Conservation (phyloP, 37 sponge, comb jelly and placozoan species). For the Geodia barretti region DNA sequence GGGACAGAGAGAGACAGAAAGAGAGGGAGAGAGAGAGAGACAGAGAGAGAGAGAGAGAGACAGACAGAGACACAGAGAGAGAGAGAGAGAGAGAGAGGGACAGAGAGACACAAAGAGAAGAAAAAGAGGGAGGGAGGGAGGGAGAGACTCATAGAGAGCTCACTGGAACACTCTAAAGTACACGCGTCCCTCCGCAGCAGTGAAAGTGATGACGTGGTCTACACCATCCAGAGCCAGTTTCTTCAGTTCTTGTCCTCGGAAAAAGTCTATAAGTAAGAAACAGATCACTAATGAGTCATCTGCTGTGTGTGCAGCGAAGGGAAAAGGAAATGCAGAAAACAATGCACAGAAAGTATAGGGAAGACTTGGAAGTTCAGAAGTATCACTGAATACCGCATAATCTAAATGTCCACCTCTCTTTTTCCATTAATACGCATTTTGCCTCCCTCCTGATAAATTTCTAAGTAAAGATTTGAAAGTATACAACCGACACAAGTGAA, state of each 20-base stretch:
- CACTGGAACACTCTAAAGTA: constrained; percentile 75
- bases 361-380: too few relatives aligned
- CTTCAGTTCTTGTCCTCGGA: constrained; percentile 64
- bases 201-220: constrained; percentile 86
- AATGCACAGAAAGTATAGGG: too few relatives aligned
- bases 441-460: too few relatives aligned
- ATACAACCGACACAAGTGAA: too few relatives aligned
- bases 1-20: not conserved
- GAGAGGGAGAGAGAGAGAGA: not conserved
- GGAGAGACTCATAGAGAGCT: too few relatives aligned
- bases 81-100: not conserved
- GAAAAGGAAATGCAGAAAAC: too few relatives aligned
- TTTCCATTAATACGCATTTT: too few relatives aligned
- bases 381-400: too few relatives aligned
- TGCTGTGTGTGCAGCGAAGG: too few relatives aligned
- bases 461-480: too few relatives aligned
- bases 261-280: constrained; percentile 70
- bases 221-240: constrained; percentile 75
- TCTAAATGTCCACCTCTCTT: too few relatives aligned
- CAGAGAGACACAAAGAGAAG: not conserved
- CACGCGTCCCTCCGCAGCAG: constrained; percentile 71
- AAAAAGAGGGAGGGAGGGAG: too few relatives aligned
- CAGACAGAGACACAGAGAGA: not conserved
- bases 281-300: not conserved
- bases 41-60: not conserved